A percentile compares a stretch with the other conserved stretches of the same genome.
Evolutionary conservation across 2,113 vertebrate genomes (phyloP).

Genomic region (Chionomys nivalis): DNA sequence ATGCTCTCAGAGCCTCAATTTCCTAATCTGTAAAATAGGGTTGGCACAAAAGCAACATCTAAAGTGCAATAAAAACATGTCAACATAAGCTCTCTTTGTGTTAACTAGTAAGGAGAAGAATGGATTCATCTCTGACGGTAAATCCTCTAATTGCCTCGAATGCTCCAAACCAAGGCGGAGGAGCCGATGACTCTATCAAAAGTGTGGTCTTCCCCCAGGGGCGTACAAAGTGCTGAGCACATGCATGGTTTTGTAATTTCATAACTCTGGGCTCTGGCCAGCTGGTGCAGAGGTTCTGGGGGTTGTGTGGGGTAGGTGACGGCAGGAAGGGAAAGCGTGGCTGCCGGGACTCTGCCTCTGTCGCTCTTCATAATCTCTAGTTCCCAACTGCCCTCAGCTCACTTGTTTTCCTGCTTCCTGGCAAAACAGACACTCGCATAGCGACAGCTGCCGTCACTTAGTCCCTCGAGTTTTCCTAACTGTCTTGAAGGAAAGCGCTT

Average conservation of each 20-base stretch:
- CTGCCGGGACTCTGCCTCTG: neutral
- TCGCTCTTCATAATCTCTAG: neutral
- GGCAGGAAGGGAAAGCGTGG: neutral
- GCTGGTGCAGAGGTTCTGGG: neutral
- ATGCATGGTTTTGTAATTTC: neutral
- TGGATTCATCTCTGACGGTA: neutral
- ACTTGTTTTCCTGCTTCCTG: constrained; percentile 61
- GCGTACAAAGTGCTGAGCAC: neutral
- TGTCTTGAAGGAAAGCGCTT: constrained; percentile 56
- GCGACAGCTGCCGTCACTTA: constrained; percentile 41
- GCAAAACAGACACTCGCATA: constrained; percentile 65
- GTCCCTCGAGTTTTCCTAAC: constrained; percentile 46
- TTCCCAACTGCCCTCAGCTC: constrained; percentile 45
- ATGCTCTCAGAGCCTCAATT: neutral
- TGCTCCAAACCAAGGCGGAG: neutral
- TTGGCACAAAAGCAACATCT: neutral
- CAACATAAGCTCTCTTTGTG: neutral
- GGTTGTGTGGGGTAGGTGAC: neutral
- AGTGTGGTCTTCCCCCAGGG: neutral
- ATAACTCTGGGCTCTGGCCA: neutral
- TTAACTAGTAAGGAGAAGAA: neutral
- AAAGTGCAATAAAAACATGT: neutral
- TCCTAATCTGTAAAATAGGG: neutral
- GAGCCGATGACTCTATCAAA: neutral
- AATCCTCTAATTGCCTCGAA: neutral